Base-by-base conservation (phyloP, 2,113 vertebrate genomes). In the Nettapus auritus region DNA sequence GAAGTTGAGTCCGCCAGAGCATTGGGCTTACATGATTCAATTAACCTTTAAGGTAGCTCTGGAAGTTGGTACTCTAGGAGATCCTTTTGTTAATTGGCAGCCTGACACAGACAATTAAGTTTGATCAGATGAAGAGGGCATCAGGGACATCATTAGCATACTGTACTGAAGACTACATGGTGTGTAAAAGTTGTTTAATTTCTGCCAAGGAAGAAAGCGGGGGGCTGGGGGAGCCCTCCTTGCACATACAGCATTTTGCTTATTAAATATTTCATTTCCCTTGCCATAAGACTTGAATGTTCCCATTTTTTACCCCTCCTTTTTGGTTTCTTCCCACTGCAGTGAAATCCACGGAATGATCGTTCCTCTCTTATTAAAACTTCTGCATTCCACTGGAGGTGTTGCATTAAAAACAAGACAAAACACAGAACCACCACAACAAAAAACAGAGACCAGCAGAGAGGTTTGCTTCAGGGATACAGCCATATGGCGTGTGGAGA, bases 81-180 rank as follows among this genome's bases (percentile, higher is more conserved):
- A 98, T 96, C 94, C 96, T 97, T 97, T 96, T 96, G 97, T 98
- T 98, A 98, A 98, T 98, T 98, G 98, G 97, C 97, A 98, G 97
- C 95, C 97, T 98, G 98, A 98, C 98, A 98, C 98, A 98, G 98
- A 97, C 98, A 98, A 98, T 98, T 98, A 98, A 97, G 97, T 98
- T 94, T 98, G 97, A 98, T 98, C 98, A 97, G 98, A 98, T 98
- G 97, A 98, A 98, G 97, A 98, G 97, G 97, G 96, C 98, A 97
- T 96, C 48, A 29, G 98, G 98, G 98, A 98, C 94, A 69, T 97
- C 97, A 98, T 98, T 98, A 98, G 95, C 97, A 98, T 98, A 97
- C 95, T 98, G 96, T 97, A 90, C 96, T 97, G 97, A 98, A 98
- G 98, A 97, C 97, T 95, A 96, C 10, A 33, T 87, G 90, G 97